These are phyloP conservation scores for Telenomus remus DNA, from an alignment of 1,140 invertebrate genomes.

Conservation along the genomic window DNA sequence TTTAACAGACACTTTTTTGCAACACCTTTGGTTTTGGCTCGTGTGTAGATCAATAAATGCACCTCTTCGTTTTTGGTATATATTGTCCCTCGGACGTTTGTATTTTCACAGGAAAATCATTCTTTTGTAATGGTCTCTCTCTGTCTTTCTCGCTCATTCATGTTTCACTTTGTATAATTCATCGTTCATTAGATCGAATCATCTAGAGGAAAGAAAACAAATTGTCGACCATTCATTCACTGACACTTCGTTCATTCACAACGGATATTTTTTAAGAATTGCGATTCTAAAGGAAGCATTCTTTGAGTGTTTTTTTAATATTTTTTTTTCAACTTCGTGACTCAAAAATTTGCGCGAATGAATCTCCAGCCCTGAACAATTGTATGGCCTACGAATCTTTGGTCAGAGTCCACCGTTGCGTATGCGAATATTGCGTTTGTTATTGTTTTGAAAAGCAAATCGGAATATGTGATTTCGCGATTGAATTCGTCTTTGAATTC, in stretches of 20 bases:
- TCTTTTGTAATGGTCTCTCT: conserved; percentile 8
- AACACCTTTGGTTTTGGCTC: conserved; percentile 62
- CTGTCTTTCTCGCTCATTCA: background rate
- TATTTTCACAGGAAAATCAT: conserved; percentile 27
- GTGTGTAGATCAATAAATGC: conserved; percentile 60
- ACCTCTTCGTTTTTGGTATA: conserved; percentile 69
- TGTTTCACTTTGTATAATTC: background rate
- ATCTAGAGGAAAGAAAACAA: no score
- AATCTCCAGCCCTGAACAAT: conserved; percentile 6
- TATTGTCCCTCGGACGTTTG: conserved; percentile 68
- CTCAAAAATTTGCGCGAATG: background rate
- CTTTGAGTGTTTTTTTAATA: no score
- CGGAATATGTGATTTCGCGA: conserved; percentile 1
- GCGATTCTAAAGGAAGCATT: no score
- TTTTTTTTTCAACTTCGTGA: background rate
- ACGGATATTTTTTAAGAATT: no score
- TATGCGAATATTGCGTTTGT: no score
- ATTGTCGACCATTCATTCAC: no score
- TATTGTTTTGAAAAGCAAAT: background rate
- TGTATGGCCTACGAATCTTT: conserved; percentile 9
- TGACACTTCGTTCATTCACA: no score
- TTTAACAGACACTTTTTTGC: conserved; percentile 12
- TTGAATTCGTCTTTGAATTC: background rate
- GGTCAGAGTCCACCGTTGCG: background rate
- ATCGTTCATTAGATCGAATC: no score